phyloP scores from a whole-genome alignment of 2,888 invertebrate genomes.

The Drosophila macrothrix region DNA sequence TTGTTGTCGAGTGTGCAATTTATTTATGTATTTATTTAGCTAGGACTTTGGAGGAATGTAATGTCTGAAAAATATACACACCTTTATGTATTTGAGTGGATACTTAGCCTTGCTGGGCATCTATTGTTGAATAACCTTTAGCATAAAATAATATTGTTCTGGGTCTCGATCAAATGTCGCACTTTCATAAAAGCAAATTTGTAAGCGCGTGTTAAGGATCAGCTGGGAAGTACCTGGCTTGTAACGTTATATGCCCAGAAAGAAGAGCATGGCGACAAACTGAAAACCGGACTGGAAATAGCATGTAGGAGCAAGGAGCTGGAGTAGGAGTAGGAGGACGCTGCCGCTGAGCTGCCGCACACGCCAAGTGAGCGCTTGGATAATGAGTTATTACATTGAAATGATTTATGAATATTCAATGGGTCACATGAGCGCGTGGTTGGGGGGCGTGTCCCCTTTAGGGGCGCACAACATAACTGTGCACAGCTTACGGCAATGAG shows the following conservation, averaged over 20 bases:
- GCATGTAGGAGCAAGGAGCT: conserved; percentile 15
- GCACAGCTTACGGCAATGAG: conserved; percentile 21
- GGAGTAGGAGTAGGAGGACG: not conserved
- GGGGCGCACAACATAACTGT: conserved; percentile 54
- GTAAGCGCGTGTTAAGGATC: conserved; percentile 24
- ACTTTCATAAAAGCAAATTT: not conserved
- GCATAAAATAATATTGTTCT: not conserved
- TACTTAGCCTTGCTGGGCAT: not conserved
- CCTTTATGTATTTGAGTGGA: not conserved
- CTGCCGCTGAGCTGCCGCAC: conserved; percentile 24
- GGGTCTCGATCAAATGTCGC: conserved; percentile 6
- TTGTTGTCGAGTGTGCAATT: not conserved
- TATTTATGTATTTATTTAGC: not conserved
- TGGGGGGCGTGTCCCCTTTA: conserved; percentile 30
- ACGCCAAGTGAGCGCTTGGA: conserved; percentile 35
- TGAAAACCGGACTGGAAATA: conserved; percentile 1
- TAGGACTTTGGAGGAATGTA: not conserved
- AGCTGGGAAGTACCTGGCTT: conserved; percentile 50
- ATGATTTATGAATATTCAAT: conserved; percentile 79
- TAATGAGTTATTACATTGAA: conserved; percentile 74
- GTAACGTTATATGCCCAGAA: conserved; percentile 53
- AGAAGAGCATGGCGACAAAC: conserved; percentile 16
- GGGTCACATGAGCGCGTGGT: conserved; percentile 57
- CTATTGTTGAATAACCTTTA: not conserved
- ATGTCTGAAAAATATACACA: not conserved